phyloP scores from a whole-genome alignment of 2,113 vertebrate genomes.

The Dromas ardeola region DNA sequence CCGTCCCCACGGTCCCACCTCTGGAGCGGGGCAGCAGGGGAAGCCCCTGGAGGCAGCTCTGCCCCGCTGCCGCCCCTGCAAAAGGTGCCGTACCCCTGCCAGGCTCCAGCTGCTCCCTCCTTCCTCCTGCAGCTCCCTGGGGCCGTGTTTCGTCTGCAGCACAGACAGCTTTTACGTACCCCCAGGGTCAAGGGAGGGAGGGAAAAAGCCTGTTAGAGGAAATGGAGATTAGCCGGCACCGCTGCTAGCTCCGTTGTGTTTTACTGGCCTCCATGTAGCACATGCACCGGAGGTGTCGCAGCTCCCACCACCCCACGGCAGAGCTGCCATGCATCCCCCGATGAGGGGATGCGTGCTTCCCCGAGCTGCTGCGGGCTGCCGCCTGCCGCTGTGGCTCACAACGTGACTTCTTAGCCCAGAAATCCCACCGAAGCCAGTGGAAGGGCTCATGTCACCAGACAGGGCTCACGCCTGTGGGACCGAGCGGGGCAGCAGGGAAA shows the following conservation, averaged over 20 bases:
- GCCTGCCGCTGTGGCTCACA: not conserved
- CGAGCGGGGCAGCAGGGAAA: fast-evolving
- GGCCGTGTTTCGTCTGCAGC: not conserved
- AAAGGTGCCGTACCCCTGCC: fast-evolving
- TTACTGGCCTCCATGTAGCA: not conserved
- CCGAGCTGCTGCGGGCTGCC: not conserved
- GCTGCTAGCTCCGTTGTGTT: not conserved
- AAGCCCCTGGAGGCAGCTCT: not conserved
- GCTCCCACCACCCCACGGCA: not conserved
- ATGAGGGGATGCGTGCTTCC: not conserved
- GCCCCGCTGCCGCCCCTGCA: not conserved
- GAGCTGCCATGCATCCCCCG: fast-evolving
- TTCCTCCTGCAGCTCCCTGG: not conserved
- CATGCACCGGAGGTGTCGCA: not conserved
- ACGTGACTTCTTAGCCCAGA: not conserved
- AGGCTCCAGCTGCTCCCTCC: not conserved
- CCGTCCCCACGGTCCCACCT: fast-evolving
- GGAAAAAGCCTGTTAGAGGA: not conserved
- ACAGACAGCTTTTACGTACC: not conserved
- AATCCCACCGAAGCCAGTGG: not conserved
- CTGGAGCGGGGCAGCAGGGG: not conserved
- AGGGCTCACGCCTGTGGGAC: fast-evolving
- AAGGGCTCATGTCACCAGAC: not conserved
- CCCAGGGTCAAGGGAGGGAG: not conserved
- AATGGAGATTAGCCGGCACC: not conserved